phyloP scores from a whole-genome alignment of 2,888 invertebrate species.

The Cosmia trapezina region DNA sequence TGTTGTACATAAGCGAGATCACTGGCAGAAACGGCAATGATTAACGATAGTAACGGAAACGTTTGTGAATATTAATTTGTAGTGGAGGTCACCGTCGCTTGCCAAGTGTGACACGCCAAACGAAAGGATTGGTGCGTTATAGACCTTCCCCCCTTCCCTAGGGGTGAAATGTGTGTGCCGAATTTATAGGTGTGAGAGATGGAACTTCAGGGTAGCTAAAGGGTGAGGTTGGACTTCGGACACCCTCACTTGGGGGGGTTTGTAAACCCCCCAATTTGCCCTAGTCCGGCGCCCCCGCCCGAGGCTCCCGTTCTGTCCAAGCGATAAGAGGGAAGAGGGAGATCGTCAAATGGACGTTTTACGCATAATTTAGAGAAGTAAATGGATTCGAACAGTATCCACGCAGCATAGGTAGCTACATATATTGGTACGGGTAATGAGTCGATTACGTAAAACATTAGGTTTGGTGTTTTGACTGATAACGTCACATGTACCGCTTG shows the following conservation, averaged over 20 bases:
- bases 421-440: constrained; percentile 79
- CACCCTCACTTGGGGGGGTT: constrained; percentile 86
- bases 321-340: constrained; percentile 90
- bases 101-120: constrained; percentile 89
- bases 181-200: constrained; percentile 91
- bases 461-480: constrained; percentile 16
- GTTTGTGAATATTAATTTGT: constrained; percentile 90
- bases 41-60: constrained; percentile 89
- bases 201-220: constrained; percentile 90
- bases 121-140: constrained; percentile 89
- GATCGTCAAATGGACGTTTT: constrained; percentile 91
- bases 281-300: constrained; percentile 90
- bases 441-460: constrained; percentile 59
- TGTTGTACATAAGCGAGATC: constrained; percentile 72
- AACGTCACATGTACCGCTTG: neutral
- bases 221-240: constrained; percentile 90
- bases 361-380: constrained; percentile 91
- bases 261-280: constrained; percentile 88
- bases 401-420: constrained; percentile 82
- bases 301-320: constrained; percentile 89
- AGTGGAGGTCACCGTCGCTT: constrained; percentile 88
- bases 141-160: constrained; percentile 81
- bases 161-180: constrained; percentile 90
- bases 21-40: constrained; percentile 84
- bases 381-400: constrained; percentile 90